Conservation (phyloP, 2,113 vertebrate genomes). For the Gasterosteus nipponicus region DNA sequence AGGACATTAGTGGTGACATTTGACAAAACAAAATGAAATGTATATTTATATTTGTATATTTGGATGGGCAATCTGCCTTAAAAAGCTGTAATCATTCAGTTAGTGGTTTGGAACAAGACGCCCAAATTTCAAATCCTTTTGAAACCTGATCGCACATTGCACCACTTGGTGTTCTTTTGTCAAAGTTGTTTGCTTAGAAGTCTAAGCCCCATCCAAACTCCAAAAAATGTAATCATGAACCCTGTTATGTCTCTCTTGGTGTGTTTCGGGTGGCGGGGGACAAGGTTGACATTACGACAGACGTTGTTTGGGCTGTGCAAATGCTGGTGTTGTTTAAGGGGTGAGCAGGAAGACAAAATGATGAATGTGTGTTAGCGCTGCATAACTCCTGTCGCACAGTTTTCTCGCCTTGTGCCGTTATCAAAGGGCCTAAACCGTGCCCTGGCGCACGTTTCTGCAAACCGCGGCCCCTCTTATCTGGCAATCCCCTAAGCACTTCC, state of each 20-base stretch:
- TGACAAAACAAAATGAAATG: slow-evolving; percentile 21
- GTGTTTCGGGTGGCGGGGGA: slow-evolving; percentile 26
- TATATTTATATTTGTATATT: background rate
- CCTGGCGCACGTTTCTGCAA: slow-evolving; percentile 55
- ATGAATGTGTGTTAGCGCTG: slow-evolving; percentile 63
- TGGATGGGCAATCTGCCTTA: slow-evolving; percentile 13
- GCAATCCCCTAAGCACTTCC: slow-evolving; percentile 61
- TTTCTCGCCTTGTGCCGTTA: slow-evolving; percentile 41
- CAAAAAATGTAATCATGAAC: slow-evolving; percentile 47
- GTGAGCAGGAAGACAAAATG: slow-evolving; percentile 61
- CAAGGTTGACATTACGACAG: slow-evolving; percentile 63
- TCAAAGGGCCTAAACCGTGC: slow-evolving; percentile 61
- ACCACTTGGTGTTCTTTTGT: slow-evolving; percentile 17
- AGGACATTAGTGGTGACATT: slow-evolving; percentile 17
- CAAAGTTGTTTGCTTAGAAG: slow-evolving; percentile 19
- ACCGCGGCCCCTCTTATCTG: slow-evolving; percentile 60
- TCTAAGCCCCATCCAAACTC: slow-evolving; percentile 44
- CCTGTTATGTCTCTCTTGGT: background rate
- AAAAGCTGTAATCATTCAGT: slow-evolving; percentile 2
- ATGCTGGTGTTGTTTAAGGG: slow-evolving; percentile 62
- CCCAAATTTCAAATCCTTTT: slow-evolving; percentile 27
- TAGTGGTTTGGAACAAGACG: slow-evolving; percentile 18
- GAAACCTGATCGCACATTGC: slow-evolving; percentile 30
- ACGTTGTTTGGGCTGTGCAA: slow-evolving; percentile 63
- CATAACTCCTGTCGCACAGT: slow-evolving; percentile 32